Evolutionary conservation across 1,140 invertebrate genomes (phyloP), one percentile per base, ranked within the genome.

Genomic region (Drosophila saltans): DNA sequence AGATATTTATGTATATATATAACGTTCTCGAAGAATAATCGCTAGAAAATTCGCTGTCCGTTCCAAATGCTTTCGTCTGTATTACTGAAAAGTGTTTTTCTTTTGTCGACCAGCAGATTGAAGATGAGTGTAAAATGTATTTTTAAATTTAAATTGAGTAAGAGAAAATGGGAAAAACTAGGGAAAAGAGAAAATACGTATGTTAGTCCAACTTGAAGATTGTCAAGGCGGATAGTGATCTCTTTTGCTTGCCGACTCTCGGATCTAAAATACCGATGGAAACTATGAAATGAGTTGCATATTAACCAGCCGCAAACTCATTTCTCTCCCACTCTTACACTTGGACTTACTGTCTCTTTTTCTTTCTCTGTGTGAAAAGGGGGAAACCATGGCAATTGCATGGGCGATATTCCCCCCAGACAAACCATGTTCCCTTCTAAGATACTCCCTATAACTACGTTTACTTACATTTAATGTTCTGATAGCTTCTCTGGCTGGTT

Each of bases 381-480:
- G 48, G 64, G 65, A 62, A 57, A 68, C 45, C 81, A 83, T 83
- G 66, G 64, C 72, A 83, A 80, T 39, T 45, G 60, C 11, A 30
- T 58, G 28, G 43, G 56, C 61, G 39, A 45, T 62, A 43, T 61
- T 28, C 24, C 11, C 26, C 11, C 3, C 33, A 71, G 65, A 65
- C n/a, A 1, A 43, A 30, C n/a, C 9, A 40, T 11, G 39, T 21
- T 26, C 40, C 36, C 63, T 33, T 40, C 9, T 30, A 10, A 24
- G 52, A 28, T 40, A 59, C 33, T 6, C 4, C 33, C 1, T 36
- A 6, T 1, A 6, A 6, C 1, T 36, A 36, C 3, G 6, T 36
- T 36, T 36, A 81, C 90, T 90, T 68, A 91, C 90, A 59, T 82
- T 90, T 52, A 91, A 61, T 1, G 78, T 85, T 43, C 81, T 91